phyloP scores from a whole-genome alignment of 2,113 vertebrate genomes.

The Crotalus tigris region DNA sequence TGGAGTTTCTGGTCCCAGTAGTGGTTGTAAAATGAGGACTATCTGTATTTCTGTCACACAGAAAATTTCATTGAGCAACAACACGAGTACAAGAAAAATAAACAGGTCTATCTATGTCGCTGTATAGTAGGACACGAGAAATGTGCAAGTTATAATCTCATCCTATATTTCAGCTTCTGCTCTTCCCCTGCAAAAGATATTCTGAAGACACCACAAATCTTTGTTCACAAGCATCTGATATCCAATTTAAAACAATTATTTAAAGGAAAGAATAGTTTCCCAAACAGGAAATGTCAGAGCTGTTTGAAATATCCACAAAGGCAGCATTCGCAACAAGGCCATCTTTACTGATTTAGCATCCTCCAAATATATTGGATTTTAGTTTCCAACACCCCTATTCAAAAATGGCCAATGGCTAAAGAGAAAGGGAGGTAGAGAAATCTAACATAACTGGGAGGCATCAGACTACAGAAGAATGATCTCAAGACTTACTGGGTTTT shows the following conservation, averaged over 20 bases:
- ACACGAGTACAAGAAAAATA: not conserved
- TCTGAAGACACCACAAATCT: not conserved
- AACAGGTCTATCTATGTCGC: not conserved
- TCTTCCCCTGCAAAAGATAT: not conserved
- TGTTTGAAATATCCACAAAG: not conserved
- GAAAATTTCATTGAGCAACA: not conserved
- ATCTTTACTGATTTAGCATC: not conserved
- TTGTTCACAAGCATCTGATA: not conserved
- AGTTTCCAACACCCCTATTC: not conserved
- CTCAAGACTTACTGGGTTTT: not conserved
- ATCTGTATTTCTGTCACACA: not conserved
- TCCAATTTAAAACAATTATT: not conserved
- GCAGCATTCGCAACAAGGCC: not conserved
- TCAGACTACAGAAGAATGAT: not conserved
- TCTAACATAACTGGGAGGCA: not conserved
- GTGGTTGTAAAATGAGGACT: not conserved
- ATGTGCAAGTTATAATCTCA: not conserved
- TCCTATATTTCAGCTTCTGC: not conserved
- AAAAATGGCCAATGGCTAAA: not conserved
- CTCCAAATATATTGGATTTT: not conserved
- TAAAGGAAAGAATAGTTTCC: not conserved
- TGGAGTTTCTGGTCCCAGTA: not conserved
- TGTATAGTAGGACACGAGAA: not conserved
- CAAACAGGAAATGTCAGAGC: not conserved
- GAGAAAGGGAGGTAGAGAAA: not conserved